phyloP scores from a whole-genome alignment of 2,797 vertebrate species.

The Falco berigora region DNA sequence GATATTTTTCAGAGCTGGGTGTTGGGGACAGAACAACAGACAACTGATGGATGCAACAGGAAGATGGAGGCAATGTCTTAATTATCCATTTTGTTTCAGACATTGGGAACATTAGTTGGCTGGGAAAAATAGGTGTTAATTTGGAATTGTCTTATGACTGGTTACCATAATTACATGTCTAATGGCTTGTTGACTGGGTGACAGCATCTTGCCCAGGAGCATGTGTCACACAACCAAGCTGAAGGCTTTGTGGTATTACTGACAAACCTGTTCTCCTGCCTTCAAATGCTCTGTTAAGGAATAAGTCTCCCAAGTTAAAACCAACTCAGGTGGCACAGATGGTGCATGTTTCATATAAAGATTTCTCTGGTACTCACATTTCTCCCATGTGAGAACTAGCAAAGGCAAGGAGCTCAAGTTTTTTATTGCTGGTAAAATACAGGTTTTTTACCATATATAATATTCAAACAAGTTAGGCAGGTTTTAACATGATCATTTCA shows the following conservation, averaged over 20 bases:
- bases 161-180: slow-evolving; percentile 27
- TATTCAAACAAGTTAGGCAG: slow-evolving; percentile 25
- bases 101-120: background rate
- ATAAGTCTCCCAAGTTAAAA: background rate
- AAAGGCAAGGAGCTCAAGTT: background rate
- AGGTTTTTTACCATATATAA: background rate
- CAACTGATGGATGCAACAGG: background rate
- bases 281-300: background rate
- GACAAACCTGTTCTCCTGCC: slow-evolving; percentile 34
- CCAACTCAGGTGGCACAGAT: background rate
- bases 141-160: background rate
- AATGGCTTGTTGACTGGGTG: background rate
- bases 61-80: background rate
- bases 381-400: background rate
- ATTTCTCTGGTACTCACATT: background rate
- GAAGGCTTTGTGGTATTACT: background rate
- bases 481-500: background rate
- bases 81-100: background rate
- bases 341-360: background rate
- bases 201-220: background rate
- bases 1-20: background rate
- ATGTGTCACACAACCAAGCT: background rate
- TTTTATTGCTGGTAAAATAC: background rate
- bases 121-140: background rate
- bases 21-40: background rate